Conservation (phyloP, 1,140 invertebrate genomes). For the Philotrypesis tridentata region DNA sequence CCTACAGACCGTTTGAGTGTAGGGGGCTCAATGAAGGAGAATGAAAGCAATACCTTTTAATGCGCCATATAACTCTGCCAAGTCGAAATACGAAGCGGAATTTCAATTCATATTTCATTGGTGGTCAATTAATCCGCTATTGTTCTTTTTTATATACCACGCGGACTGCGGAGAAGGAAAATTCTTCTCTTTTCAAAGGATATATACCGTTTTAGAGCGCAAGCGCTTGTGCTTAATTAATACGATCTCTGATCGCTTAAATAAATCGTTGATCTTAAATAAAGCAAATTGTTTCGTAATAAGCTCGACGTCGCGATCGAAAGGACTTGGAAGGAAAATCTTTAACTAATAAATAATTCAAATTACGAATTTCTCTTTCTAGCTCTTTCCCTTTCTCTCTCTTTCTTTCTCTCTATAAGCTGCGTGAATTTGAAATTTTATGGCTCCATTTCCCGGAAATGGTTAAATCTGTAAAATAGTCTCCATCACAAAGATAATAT, state of each 20-base stretch:
- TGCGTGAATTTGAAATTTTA: not conserved
- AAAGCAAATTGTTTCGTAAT: not conserved
- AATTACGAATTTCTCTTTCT: not conserved
- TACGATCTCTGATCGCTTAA: too few relatives aligned
- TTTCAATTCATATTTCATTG: not conserved
- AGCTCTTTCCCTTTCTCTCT: too few relatives aligned
- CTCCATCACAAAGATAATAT: too few relatives aligned
- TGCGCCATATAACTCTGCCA: not conserved
- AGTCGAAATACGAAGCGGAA: not conserved
- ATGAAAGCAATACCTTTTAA: conserved; percentile 9
- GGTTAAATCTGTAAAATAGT: not conserved
- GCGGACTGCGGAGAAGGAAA: too few relatives aligned
- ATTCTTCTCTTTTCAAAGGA: too few relatives aligned
- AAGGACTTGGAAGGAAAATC: not conserved
- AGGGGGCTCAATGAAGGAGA: not conserved
- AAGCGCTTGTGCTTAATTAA: too few relatives aligned
- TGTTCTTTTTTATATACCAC: too few relatives aligned
- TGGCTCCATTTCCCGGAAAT: too few relatives aligned
- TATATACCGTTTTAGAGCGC: too few relatives aligned
- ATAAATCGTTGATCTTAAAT: too few relatives aligned
- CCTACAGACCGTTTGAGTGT: not conserved
- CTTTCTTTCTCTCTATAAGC: too few relatives aligned
- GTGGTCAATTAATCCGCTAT: too few relatives aligned
- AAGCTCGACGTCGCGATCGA: not conserved
- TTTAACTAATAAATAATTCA: not conserved